Evolutionary conservation across 2,888 invertebrate species (phyloP).

Genomic region (Myopa tessellatipennis): DNA sequence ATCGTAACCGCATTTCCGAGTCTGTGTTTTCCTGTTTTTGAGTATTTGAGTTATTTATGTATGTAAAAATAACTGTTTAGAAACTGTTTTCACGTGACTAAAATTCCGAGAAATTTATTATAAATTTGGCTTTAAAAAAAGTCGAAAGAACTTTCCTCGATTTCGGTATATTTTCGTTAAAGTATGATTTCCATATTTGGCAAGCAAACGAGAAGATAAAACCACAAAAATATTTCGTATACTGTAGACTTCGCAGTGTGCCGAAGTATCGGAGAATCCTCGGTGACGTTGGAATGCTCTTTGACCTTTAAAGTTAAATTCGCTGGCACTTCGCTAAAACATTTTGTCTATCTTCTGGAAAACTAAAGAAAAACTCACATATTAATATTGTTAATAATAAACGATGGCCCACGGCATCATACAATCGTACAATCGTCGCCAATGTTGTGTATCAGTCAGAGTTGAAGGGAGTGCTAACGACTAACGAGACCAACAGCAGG

Average conservation of each 20-base stretch:
- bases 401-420: neutral
- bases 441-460: neutral
- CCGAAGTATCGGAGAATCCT: neutral
- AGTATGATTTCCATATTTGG: no score
- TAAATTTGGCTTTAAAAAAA: no score
- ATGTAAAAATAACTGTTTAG: no score
- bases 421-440: neutral
- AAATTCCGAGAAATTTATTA: no score
- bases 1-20: no score
- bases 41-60: no score
- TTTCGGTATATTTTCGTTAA: no score
- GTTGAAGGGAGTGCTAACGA: slow-evolving; percentile 4
- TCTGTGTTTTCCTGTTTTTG: no score
- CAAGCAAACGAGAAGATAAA: no score
- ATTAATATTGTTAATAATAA: neutral
- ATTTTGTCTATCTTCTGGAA: neutral
- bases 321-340: neutral
- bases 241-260: neutral
- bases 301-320: slow-evolving; percentile 1
- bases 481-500: slow-evolving; percentile 43
- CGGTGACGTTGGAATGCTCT: neutral
- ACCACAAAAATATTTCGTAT: no score
- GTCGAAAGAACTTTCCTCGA: no score
- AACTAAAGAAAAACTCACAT: neutral
- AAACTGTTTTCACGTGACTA: no score